Conservation (phyloP, 2,888 invertebrate genomes). For the Polydesmus complanatus region DNA sequence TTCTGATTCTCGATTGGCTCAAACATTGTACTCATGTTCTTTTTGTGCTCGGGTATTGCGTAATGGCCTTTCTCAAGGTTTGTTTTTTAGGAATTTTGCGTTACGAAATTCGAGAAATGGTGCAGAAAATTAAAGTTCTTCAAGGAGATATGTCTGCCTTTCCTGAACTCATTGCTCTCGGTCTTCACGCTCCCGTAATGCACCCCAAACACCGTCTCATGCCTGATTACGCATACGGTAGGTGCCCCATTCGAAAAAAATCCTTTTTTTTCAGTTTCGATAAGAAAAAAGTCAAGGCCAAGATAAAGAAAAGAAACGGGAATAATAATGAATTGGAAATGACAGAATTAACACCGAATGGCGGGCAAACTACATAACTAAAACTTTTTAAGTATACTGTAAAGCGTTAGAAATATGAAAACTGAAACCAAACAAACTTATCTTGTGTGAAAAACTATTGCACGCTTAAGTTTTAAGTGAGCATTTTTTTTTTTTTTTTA, state of each 20-base stretch:
- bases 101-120: conserved; percentile 74
- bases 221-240: not conserved
- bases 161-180: conserved; percentile 20
- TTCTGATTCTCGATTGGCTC: conserved; percentile 56
- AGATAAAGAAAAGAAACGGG: conserved; percentile 16
- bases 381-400: too few relatives aligned
- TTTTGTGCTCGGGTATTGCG: conserved; percentile 65
- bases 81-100: conserved; percentile 75
- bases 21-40: conserved; percentile 64
- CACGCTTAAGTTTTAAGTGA: too few relatives aligned
- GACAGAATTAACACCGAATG: conserved; percentile 12
- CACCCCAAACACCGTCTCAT: conserved; percentile 8
- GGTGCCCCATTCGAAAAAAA: not conserved
- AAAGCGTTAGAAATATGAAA: too few relatives aligned
- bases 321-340: conserved; percentile 22
- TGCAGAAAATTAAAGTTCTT: conserved; percentile 72
- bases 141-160: conserved; percentile 40
- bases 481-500: too few relatives aligned
- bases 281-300: not conserved
- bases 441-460: too few relatives aligned
- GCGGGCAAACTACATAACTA: not conserved
- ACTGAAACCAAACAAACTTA: too few relatives aligned
- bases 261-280: not conserved
- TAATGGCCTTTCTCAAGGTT: conserved; percentile 73
- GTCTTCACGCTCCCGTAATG: conserved; percentile 15